Evolutionary conservation across 2,797 vertebrate species (phyloP).

Genomic region (Aeoliscus strigatus): DNA sequence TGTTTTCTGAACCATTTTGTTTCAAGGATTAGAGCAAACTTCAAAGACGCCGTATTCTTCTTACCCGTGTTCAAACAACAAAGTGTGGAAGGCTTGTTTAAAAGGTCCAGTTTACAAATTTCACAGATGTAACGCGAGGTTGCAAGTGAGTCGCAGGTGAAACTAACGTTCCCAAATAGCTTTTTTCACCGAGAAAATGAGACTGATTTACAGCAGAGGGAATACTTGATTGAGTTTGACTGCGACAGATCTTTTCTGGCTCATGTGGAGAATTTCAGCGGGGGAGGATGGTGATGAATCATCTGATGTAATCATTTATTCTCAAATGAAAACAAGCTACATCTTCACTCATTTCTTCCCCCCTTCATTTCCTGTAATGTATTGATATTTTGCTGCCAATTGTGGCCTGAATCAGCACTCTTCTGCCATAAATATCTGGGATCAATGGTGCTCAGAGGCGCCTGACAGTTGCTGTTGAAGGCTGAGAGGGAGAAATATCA

Average conservation of each 20-base stretch:
- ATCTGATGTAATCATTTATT: constrained; percentile 54
- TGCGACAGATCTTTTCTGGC: constrained; percentile 29
- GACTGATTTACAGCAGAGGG: constrained; percentile 30
- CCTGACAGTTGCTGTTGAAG: constrained; percentile 13
- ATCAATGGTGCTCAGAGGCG: constrained; percentile 42
- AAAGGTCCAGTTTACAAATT: constrained; percentile 37
- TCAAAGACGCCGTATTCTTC: constrained; percentile 38
- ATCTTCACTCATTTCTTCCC: constrained; percentile 38
- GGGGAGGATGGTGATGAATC: constrained; percentile 48
- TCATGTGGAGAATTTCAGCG: constrained; percentile 39
- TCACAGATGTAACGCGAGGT: constrained; percentile 4
- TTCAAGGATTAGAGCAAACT: constrained; percentile 54
- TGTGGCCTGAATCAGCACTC: constrained; percentile 58
- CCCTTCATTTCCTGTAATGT: constrained; percentile 19
- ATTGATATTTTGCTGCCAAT: constrained; percentile 55
- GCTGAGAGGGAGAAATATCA: constrained; percentile 46
- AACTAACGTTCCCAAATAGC: constrained; percentile 18
- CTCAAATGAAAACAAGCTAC: constrained; percentile 54
- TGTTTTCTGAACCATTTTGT: constrained; percentile 51
- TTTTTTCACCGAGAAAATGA: constrained; percentile 9
- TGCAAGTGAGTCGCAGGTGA: constrained; percentile 10
- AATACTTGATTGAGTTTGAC: constrained; percentile 32
- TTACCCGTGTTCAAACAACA: constrained; percentile 20
- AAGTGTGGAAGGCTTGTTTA: constrained; percentile 14
- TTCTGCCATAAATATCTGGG: constrained; percentile 45